Base-by-base conservation (phyloP, 2,113 vertebrate genomes). In the Apaloderma vittatum region DNA sequence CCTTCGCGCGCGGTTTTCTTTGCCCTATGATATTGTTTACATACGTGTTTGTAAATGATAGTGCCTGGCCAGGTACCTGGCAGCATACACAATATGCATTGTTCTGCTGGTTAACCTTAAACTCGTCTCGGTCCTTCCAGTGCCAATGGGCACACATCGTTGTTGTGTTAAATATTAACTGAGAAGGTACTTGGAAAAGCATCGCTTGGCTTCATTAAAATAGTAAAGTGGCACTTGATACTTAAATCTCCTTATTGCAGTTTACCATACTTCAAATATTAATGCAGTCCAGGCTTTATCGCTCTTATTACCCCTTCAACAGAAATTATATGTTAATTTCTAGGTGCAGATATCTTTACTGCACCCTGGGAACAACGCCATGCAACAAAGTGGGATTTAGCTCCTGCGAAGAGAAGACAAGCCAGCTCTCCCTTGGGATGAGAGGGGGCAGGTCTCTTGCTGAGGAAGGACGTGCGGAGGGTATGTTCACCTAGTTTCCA, bases 1-100 rank as follows among this genome's bases (percentile, higher is more conserved):
- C 52, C 20, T 8, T 48, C 45, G 12, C 0, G 0, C 0, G 4
- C 15, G 1, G 10, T 23, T 66, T 45, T 7, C 83, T 58, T 76
- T 21, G 3, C 15, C 51, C 45, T 32, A 1, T 0, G 0, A 5
- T 23, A 24, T 21, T 26, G 16, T 81, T 90, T 90, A 34, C 67
- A n/a, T 18, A 2, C 6, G 46, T 11, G 15, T 81, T 61, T 49
- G 65, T 72, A 51, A 72, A 48, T 8, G 52, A 6, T n/a, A 8
- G 37, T 62, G 49, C 45, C 36, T 21, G 26, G 45, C 40, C 76
- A 54, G 63, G n/a, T 40, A 32, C 30, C 51, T 66, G 4, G 5
- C 17, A 66, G 65, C 21, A 83, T 49, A 20, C 34, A 57, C 17
- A 37, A 37, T n/a, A 8, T 0, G 14, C 36, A 6, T 32, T 66